phyloP scores from a whole-genome alignment of 2,797 vertebrate species.

The Sarcophilus harrisii region DNA sequence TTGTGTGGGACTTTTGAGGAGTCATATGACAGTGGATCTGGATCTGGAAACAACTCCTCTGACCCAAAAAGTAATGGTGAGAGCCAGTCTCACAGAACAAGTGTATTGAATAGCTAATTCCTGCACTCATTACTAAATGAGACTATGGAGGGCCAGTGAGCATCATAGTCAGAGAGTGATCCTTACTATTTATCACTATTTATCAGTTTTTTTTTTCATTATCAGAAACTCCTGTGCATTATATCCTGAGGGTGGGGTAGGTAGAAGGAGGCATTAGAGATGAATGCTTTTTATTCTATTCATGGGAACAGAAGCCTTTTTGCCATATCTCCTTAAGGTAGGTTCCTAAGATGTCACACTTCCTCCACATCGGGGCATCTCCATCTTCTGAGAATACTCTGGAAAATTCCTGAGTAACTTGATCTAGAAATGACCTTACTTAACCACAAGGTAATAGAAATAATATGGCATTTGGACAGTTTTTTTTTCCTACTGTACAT shows the following conservation, averaged over 20 bases:
- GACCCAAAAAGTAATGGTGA: not conserved
- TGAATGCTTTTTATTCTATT: not conserved
- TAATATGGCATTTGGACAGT: not conserved
- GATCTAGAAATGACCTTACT: not conserved
- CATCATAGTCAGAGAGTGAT: not conserved
- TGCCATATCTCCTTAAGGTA: not conserved
- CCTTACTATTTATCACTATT: not conserved
- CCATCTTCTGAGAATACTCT: not conserved
- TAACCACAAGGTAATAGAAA: not conserved
- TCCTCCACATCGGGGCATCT: not conserved
- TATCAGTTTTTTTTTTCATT: not conserved
- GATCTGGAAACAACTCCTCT: not conserved
- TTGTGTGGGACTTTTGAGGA: slow-evolving; percentile 13
- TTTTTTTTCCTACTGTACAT: not conserved
- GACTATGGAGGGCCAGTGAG: not conserved
- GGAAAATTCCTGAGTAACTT: not conserved
- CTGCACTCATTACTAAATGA: slow-evolving; percentile 15
- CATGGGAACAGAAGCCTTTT: not conserved
- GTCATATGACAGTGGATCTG: not conserved
- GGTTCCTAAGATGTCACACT: not conserved
- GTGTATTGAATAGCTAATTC: not conserved
- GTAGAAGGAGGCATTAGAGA: not conserved
- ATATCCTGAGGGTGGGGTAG: not conserved
- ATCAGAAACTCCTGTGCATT: not conserved
- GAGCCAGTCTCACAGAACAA: not conserved